Percentiles rank a stretch among this genome's conserved stretches.
phyloP scores from a whole-genome alignment of 2,113 vertebrate genomes.

The Cyprinodon tularosa region DNA sequence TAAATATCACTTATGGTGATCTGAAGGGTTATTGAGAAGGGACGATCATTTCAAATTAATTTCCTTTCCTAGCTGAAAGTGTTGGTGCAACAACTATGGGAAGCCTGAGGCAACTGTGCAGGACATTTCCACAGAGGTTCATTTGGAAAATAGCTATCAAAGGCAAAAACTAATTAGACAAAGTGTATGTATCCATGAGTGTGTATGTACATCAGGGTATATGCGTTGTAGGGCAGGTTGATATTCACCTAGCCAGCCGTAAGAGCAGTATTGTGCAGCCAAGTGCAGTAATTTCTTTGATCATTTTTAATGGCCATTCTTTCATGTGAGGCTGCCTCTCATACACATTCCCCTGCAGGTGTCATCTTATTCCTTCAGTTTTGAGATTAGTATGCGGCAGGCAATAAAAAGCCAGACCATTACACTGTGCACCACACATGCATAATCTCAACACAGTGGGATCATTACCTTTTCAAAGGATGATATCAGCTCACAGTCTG shows the following conservation, averaged over 20 bases:
- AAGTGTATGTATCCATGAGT: slow-evolving; percentile 44
- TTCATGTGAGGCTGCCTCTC: slow-evolving; percentile 79
- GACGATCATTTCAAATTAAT: slow-evolving; percentile 66
- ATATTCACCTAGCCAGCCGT: slow-evolving; percentile 71
- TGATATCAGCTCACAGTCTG: slow-evolving; percentile 74
- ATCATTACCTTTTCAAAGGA: slow-evolving; percentile 85
- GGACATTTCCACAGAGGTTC: slow-evolving; percentile 76
- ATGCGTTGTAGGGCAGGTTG: slow-evolving; percentile 51
- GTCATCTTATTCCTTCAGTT: slow-evolving; percentile 83
- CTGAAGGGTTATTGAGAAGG: slow-evolving; percentile 57
- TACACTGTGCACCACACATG: slow-evolving; percentile 77
- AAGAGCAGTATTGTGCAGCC: slow-evolving; percentile 74
- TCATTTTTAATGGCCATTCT: slow-evolving; percentile 84
- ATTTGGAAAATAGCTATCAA: slow-evolving; percentile 75
- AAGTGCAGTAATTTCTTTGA: slow-evolving; percentile 83
- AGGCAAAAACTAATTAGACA: slow-evolving; percentile 73
- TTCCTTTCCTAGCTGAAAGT: slow-evolving; percentile 73
- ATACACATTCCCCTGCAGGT: slow-evolving; percentile 80
- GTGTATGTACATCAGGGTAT: slow-evolving; percentile 18
- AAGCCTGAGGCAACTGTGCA: slow-evolving; percentile 73
- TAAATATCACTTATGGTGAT: slow-evolving; percentile 57
- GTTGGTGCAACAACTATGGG: slow-evolving; percentile 68
- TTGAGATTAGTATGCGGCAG: slow-evolving; percentile 82
- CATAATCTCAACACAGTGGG: slow-evolving; percentile 80
- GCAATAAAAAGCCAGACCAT: slow-evolving; percentile 81